Evolutionary conservation across 2,888 invertebrate genomes (phyloP), one percentile per base, ranked within the genome.

Genomic region (Oithona nana): DNA sequence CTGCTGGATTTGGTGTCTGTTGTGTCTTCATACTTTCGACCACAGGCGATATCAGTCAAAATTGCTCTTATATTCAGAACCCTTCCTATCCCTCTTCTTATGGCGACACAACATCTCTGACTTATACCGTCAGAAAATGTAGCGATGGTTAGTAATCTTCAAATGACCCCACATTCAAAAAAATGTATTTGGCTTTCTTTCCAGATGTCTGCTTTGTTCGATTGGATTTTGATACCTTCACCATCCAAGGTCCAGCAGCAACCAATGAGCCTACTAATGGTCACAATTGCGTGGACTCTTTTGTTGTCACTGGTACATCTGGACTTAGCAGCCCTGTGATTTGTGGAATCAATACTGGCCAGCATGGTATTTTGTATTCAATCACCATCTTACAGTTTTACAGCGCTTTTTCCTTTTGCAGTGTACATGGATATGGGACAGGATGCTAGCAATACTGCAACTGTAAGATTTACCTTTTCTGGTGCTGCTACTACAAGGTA

Each of bases 151-250:
- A n/a, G n/a, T n/a, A n/a, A n/a, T n/a, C n/a, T n/a, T n/a, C n/a
- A n/a, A n/a, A n/a, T n/a, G n/a, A n/a, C n/a, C n/a, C n/a, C n/a
- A n/a, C n/a, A n/a, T n/a, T n/a, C n/a, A n/a, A n/a, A n/a, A n/a
- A n/a, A n/a, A n/a, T n/a, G n/a, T n/a, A n/a, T n/a, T n/a, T n/a
- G n/a, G n/a, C n/a, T n/a, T n/a, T n/a, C n/a, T n/a, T n/a, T 57
- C 16, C 20, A 57, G 57, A 30, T 29, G 39, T 57, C 20, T 57
- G 57, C 48, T 22, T n/a, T 20, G 29, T 57, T 4, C 20, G 57
- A 31, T 31, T 57, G 13, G 57, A 57, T 20, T 57, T 57, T 31
- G 57, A 57, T 16, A 24, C 57, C 8, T 57, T 57, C 31, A 20
- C 57, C n/a, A 20, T 39, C 11, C 30, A 20, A 16, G 57, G 39